These are phyloP conservation scores for Drosophila flavopinicola DNA, from an alignment of 2,888 invertebrate species.

Conservation along the genomic window DNA sequence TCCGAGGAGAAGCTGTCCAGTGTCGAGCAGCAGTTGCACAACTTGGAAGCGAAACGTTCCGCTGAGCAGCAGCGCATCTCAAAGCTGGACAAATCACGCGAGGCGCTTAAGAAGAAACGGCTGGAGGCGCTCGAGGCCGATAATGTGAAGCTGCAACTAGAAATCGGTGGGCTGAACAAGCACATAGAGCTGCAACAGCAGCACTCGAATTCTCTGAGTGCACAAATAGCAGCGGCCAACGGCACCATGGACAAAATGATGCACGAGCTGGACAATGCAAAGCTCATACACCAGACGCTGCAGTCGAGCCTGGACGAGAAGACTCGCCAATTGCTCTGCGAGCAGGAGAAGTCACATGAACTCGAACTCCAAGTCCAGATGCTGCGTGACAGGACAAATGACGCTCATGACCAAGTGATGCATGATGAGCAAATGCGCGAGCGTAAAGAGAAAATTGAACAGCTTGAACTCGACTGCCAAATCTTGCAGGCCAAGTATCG, in stretches of 20 bases:
- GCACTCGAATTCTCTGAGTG: neutral
- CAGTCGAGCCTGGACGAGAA: conserved; percentile 30
- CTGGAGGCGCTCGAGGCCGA: conserved; percentile 54
- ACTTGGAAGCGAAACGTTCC: too few species aligned
- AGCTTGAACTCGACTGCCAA: conserved; percentile 69
- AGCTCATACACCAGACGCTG: conserved; percentile 9
- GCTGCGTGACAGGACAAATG: neutral
- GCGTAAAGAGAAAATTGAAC: conserved; percentile 2
- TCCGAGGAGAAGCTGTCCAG: conserved; percentile 12
- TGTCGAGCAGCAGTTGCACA: conserved; percentile 21
- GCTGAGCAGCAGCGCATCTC: conserved; percentile 57
- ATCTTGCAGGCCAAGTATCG: conserved; percentile 83
- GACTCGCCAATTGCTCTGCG: neutral
- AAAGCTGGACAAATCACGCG: conserved; percentile 66
- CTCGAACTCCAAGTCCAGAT: too few species aligned
- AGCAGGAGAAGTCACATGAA: conserved; percentile 29
- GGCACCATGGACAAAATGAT: conserved; percentile 2
- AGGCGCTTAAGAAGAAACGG: conserved; percentile 19
- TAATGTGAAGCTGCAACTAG: conserved; percentile 66
- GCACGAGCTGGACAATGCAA: conserved; percentile 23
- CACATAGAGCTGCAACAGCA: conserved; percentile 40
- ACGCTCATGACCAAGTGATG: too few species aligned
- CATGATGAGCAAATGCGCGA: too few species aligned
- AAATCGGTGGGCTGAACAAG: conserved; percentile 74
- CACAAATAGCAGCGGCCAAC: conserved; percentile 13